Evolutionary conservation across 2,888 invertebrate species (phyloP).

Genomic region (Drosophila longiperda): DNA sequence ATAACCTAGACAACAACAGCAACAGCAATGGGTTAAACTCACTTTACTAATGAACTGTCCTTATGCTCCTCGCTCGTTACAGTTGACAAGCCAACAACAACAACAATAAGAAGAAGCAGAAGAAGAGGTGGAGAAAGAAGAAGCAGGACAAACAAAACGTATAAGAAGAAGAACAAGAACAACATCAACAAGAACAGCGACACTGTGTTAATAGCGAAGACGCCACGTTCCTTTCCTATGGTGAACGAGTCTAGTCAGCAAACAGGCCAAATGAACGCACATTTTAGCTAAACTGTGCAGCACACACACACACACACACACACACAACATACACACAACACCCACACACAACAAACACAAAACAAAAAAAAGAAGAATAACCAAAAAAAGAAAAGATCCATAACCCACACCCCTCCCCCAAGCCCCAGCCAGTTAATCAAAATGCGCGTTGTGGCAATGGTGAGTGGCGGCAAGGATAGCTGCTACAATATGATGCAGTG

Average conservation of each 20-base stretch:
- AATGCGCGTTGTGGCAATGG: constrained; percentile 95
- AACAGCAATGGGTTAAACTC: neutral
- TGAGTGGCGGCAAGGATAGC: constrained; percentile 99
- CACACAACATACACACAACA: constrained; percentile 18
- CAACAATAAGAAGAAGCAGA: neutral
- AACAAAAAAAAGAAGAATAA: constrained; percentile 27
- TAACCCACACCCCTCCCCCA: constrained; percentile 1
- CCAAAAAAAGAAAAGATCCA: constrained; percentile 33
- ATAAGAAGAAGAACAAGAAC: neutral
- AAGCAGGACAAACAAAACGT: neutral
- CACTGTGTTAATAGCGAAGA: constrained; percentile 59
- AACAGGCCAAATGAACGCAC: constrained; percentile 69
- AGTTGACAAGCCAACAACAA: constrained; percentile 22
- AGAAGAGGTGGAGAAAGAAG: neutral
- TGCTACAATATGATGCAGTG: constrained; percentile 99
- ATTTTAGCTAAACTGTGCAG: constrained; percentile 50
- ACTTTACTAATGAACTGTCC: constrained; percentile 44
- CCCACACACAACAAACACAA: constrained; percentile 15
- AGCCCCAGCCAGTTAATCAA: constrained; percentile 57
- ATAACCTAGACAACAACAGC: constrained; percentile 10
- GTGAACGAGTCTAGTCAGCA: constrained; percentile 74
- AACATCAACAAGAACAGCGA: constrained; percentile 34
- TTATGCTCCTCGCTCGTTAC: constrained; percentile 29
- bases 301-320: constrained; percentile 22
- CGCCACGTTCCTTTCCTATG: constrained; percentile 43